Evolutionary conservation across 2,797 vertebrate species (phyloP).

Genomic region (Malacoctenus gilli): DNA sequence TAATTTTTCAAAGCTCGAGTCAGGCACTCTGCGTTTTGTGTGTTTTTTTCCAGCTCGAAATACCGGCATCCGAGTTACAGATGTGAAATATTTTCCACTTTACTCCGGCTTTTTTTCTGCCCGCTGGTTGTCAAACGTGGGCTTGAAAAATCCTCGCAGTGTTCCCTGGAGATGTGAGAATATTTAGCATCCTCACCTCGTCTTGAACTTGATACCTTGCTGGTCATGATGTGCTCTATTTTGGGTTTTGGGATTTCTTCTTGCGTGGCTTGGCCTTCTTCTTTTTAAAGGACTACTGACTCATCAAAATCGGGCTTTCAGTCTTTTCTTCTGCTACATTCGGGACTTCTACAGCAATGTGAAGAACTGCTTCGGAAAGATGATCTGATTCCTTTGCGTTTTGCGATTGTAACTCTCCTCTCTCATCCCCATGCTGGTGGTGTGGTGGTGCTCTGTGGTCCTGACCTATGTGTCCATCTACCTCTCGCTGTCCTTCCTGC

Average conservation of each 20-base stretch:
- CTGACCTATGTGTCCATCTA: slow-evolving; percentile 88
- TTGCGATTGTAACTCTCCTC: slow-evolving; percentile 17
- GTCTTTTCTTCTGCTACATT: slow-evolving; percentile 10
- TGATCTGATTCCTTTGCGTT: slow-evolving; percentile 50
- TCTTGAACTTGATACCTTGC: slow-evolving; percentile 48
- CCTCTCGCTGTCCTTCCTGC: slow-evolving; percentile 87
- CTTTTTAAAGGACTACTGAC: slow-evolving; percentile 45
- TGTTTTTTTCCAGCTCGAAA: slow-evolving; percentile 22
- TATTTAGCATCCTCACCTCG: slow-evolving; percentile 57
- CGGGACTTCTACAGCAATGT: too few species aligned
- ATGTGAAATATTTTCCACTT: slow-evolving; percentile 18
- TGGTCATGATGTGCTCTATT: slow-evolving; percentile 46
- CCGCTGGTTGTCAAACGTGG: slow-evolving; percentile 34
- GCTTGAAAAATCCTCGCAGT: slow-evolving; percentile 50
- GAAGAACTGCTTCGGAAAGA: slow-evolving; percentile 4
- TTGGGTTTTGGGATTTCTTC: slow-evolving; percentile 42
- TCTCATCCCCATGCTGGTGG: slow-evolving; percentile 72
- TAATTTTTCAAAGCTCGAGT: slow-evolving; percentile 22
- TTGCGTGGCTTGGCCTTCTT: slow-evolving; percentile 51
- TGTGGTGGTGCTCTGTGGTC: slow-evolving; percentile 86
- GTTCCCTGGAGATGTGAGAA: slow-evolving; percentile 47
- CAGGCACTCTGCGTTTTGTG: slow-evolving; percentile 12
- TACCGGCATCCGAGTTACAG: slow-evolving; percentile 17
- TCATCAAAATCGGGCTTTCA: slow-evolving; percentile 39
- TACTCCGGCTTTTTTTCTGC: slow-evolving; percentile 28